These are phyloP conservation scores for Daktulosphaira vitifoliae DNA, from an alignment of 1,140 invertebrate genomes.

Conservation along the genomic window DNA sequence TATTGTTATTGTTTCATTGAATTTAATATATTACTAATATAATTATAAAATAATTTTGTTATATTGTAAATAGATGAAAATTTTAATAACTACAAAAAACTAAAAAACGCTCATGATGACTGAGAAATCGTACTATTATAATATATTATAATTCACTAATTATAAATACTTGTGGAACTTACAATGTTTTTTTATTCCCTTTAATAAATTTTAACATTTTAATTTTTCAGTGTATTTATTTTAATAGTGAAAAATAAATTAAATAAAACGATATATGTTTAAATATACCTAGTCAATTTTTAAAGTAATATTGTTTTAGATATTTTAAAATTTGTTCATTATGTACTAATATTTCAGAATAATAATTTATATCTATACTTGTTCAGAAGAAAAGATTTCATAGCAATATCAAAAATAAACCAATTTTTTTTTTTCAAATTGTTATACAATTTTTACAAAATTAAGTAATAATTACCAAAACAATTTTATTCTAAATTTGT, in stretches of 20 bases:
- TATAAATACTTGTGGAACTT: conserved; percentile 10
- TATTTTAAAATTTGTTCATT: not conserved
- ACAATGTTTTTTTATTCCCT: not conserved
- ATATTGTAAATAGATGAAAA: conserved; percentile 11
- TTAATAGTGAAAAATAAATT: not conserved
- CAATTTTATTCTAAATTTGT: conserved; percentile 20
- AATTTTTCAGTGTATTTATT: not conserved
- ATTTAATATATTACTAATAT: not conserved
- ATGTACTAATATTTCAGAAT: not conserved
- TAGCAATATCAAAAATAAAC: conserved; percentile 7
- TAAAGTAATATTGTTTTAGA: conserved; percentile 16
- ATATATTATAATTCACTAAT: not conserved
- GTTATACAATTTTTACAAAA: conserved; percentile 10
- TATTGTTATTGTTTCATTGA: conserved; percentile 24
- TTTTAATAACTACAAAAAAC: not conserved
- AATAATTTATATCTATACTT: conserved; percentile 9
- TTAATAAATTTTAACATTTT: not conserved
- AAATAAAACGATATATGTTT: not conserved
- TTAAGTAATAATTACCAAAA: conserved; percentile 18
- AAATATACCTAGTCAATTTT: conserved; percentile 2
- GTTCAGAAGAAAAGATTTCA: not conserved
- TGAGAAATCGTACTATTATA: conserved; percentile 13
- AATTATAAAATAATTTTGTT: not conserved
- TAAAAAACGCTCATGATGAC: conserved; percentile 27
- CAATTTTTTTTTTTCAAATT: not conserved